Evolutionary conservation across 1,140 invertebrate species (phyloP), one percentile per base, ranked within the genome.

Genomic region (Araneus ventricosus): DNA sequence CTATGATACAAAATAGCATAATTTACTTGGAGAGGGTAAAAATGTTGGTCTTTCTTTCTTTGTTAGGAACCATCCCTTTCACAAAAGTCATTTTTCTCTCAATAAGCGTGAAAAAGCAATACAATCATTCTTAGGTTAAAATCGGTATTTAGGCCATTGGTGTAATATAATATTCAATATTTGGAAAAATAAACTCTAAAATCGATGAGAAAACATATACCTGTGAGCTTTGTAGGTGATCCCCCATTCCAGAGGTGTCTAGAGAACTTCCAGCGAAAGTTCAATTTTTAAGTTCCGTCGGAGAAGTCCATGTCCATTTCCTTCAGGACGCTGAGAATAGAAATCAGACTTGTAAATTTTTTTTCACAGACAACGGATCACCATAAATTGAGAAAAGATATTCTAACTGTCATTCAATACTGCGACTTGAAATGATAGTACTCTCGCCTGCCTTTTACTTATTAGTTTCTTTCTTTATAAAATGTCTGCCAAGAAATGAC

Each of bases 331-430:
- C 80, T 84, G 27, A 34, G 80, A 27, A 45, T 24, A 84, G 80
- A 84, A 84, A 84, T 84, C 80, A 84, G 80, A 84, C 80, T 84
- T 84, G 80, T 84, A 84, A 84, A 84, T 84, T 84, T 84, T 45
- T 84, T 75, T 75, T 75, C 80, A 52, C 39, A 84, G 45, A 84
- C 39, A 41, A 24, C 80, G 39, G 80, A 84, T 84, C 80, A 84
- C 41, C 80, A 84, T 84, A 84, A 84, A 84, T 84, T 84, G 80
- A 45, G 45, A 84, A 52, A 27, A 27, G 80, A 84, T 84, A 84
- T 84, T 84, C 80, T 84, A 84, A 45, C 80, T 84, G 80, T 84
- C 80, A 84, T 52, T 84, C 80, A 84, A 84, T 84, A 84, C 52
- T 14, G n/a, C 52, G 80, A 84, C 80, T 84, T 84, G 41, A 84